phyloP scores from a whole-genome alignment of 2,888 invertebrate genomes.

The Anodontia alba region DNA sequence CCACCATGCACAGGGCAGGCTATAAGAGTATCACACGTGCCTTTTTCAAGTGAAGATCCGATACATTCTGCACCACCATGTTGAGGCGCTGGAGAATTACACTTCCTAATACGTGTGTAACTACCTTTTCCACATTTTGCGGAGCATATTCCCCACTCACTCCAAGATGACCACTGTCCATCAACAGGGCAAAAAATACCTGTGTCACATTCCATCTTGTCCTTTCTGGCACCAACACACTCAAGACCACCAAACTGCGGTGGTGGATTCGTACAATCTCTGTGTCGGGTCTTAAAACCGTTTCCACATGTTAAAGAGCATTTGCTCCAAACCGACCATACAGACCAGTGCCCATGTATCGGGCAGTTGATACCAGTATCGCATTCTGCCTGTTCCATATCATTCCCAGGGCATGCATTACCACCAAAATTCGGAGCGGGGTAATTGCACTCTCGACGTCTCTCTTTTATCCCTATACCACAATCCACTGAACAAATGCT shows the following conservation, averaged over 20 bases:
- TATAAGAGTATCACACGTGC: slow-evolving; percentile 36
- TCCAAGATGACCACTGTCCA: slow-evolving; percentile 49
- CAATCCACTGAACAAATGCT: slow-evolving; percentile 38
- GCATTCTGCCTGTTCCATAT: slow-evolving; percentile 32
- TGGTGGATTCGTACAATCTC: slow-evolving; percentile 39
- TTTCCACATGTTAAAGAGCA: slow-evolving; percentile 36
- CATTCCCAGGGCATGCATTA: slow-evolving; percentile 27
- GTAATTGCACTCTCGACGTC: slow-evolving; percentile 48
- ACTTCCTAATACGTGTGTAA: slow-evolving; percentile 27
- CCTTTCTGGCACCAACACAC: slow-evolving; percentile 23
- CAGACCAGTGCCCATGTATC: slow-evolving; percentile 47
- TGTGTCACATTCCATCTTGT: slow-evolving; percentile 33
- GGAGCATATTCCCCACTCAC: slow-evolving; percentile 31
- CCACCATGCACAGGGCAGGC: slow-evolving; percentile 44
- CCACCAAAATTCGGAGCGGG: slow-evolving; percentile 47
- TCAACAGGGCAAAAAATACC: slow-evolving; percentile 35
- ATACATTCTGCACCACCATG: slow-evolving; percentile 40
- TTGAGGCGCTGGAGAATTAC: slow-evolving; percentile 38
- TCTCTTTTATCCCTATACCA: slow-evolving; percentile 35
- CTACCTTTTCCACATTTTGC: slow-evolving; percentile 42
- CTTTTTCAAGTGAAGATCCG: slow-evolving; percentile 24
- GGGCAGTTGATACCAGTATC: slow-evolving; percentile 38
- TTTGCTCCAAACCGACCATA: slow-evolving; percentile 28
- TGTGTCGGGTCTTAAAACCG: slow-evolving; percentile 22
- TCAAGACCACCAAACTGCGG: slow-evolving; percentile 37